Conservation (phyloP, 1,140 invertebrate genomes). For the Ridgeia piscesae region DNA sequence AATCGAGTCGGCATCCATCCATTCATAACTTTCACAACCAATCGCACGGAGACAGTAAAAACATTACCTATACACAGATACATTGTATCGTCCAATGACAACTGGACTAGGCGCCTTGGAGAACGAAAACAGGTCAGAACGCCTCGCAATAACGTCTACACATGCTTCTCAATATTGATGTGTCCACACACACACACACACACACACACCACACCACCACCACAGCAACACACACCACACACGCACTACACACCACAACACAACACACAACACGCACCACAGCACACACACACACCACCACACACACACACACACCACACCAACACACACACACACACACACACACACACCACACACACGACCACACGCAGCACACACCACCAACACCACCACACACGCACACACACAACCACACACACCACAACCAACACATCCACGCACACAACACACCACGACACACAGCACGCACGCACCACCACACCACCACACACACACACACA, state of each 20-base stretch:
- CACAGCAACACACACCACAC: not conserved
- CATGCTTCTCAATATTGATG: not conserved
- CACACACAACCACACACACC: too few species aligned
- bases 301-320: too few species aligned
- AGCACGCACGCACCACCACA: too few species aligned
- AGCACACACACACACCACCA: too few species aligned
- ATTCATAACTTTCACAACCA: not conserved
- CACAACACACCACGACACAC: too few species aligned
- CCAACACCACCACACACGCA: too few species aligned
- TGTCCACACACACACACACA: too few species aligned
- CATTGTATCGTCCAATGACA: not conserved
- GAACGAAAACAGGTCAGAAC: not conserved
- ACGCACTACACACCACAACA: not conserved
- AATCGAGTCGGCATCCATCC: not conserved
- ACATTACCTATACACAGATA: not conserved
- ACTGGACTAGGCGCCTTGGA: not conserved
- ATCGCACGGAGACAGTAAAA: not conserved
- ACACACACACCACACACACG: too few species aligned
- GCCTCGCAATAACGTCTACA: not conserved
- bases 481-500: too few species aligned
- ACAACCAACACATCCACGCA: too few species aligned
- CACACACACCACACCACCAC: not conserved
- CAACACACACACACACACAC: too few species aligned
- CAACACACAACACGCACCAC: not conserved
- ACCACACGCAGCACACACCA: not conserved